phyloP scores from a whole-genome alignment of 2,797 vertebrate species.

The Acridotheres tristis region DNA sequence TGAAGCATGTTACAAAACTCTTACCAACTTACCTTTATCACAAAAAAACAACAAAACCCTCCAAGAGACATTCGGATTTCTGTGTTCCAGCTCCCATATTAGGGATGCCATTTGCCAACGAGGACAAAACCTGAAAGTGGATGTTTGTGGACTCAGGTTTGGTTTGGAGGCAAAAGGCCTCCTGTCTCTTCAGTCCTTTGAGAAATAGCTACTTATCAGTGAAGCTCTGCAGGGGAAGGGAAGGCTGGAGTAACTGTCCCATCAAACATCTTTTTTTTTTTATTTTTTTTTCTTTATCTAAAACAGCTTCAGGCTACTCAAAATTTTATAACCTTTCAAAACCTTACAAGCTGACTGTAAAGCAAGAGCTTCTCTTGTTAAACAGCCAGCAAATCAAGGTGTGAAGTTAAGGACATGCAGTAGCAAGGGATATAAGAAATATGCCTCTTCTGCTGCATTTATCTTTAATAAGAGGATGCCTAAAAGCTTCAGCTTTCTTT shows the following conservation, averaged over 20 bases:
- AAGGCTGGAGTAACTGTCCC: background rate
- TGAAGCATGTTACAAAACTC: background rate
- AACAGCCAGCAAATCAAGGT: conserved; percentile 24
- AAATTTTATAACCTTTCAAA: conserved; percentile 2
- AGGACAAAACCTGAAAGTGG: background rate
- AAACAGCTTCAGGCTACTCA: background rate
- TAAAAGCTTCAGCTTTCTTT: background rate
- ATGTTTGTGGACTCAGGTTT: background rate
- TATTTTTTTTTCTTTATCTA: background rate
- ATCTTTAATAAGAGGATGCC: background rate
- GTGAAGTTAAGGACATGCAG: background rate
- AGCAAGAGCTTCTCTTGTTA: background rate
- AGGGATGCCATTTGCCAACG: background rate
- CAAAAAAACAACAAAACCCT: fast-evolving
- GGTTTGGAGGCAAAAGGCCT: background rate
- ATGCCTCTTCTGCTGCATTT: background rate
- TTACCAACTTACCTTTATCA: background rate
- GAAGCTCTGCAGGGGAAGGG: background rate
- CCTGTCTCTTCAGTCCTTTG: background rate
- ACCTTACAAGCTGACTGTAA: background rate
- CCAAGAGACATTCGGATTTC: background rate
- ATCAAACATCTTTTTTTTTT: background rate
- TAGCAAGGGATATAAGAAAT: background rate
- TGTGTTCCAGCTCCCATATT: background rate
- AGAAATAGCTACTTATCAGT: background rate